These are phyloP conservation scores for Coecobrya sp. DNA, from an alignment of 2,888 invertebrate genomes.

Conservation along the genomic window DNA sequence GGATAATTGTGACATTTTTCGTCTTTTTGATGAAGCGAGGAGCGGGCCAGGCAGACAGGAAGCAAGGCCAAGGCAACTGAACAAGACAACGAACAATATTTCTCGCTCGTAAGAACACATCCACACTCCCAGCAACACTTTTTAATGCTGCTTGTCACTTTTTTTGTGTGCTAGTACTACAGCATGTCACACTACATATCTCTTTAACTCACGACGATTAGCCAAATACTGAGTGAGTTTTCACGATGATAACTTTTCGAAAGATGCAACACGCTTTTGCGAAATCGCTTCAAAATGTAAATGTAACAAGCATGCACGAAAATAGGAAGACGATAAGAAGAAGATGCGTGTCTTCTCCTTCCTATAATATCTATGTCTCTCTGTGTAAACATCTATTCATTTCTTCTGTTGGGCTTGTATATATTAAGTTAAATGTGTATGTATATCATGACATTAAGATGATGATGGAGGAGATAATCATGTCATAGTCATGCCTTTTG, in stretches of 20 bases:
- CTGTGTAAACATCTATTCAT: slow-evolving; percentile 61
- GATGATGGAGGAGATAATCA: slow-evolving; percentile 53
- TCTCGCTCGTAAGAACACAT: not conserved
- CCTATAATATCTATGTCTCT: slow-evolving; percentile 1
- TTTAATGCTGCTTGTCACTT: slow-evolving; percentile 58
- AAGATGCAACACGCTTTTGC: slow-evolving; percentile 63
- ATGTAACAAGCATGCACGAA: slow-evolving; percentile 63
- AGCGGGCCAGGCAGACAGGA: not conserved
- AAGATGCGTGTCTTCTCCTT: slow-evolving; percentile 49
- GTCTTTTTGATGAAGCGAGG: not conserved
- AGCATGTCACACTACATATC: slow-evolving; percentile 54
- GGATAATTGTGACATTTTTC: slow-evolving; percentile 53
- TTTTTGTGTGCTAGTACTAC: slow-evolving; percentile 46
- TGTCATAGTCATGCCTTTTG: slow-evolving; percentile 73
- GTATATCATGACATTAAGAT: slow-evolving; percentile 57
- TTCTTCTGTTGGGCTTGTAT: slow-evolving; percentile 38
- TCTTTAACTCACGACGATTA: slow-evolving; percentile 80
- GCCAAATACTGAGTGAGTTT: slow-evolving; percentile 81
- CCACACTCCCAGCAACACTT: slow-evolving; percentile 45
- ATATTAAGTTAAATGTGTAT: not conserved
- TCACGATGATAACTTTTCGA: slow-evolving; percentile 76
- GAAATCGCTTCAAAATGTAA: slow-evolving; percentile 47
- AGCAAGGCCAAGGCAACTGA: slow-evolving; percentile 42
- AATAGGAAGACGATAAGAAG: slow-evolving; percentile 45
- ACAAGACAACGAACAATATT: slow-evolving; percentile 2